A percentile compares a stretch with the other conserved stretches of the same genome.
phyloP scores from a whole-genome alignment of 2,113 vertebrate species.

The Elaphurus davidianus region DNA sequence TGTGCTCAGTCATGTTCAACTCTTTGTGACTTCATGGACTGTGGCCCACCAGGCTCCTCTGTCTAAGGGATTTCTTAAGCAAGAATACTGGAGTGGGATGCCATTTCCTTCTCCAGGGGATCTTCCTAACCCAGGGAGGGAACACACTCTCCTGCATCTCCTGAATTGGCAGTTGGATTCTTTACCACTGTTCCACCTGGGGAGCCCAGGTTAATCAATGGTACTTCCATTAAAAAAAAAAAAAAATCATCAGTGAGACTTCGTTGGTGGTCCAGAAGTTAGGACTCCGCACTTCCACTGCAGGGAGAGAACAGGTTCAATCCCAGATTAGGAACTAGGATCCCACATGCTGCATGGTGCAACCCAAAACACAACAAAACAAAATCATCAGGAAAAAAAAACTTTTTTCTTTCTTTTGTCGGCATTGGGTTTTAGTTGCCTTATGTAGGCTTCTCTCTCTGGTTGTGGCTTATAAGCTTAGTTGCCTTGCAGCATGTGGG shows the following conservation, averaged over 20 bases:
- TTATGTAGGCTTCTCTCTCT: rapidly evolving
- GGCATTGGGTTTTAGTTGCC: neutral
- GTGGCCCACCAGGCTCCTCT: neutral
- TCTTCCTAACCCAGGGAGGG: neutral
- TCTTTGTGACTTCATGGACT: neutral
- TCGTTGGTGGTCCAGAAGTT: neutral
- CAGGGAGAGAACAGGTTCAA: neutral
- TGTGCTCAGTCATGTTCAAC: neutral
- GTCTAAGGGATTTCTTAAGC: neutral
- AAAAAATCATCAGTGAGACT: neutral
- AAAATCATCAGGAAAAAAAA: neutral
- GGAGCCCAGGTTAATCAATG: neutral
- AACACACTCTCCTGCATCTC: neutral
- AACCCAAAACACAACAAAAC: neutral
- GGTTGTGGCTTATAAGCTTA: neutral
- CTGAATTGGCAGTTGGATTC: neutral
- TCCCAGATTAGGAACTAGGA: neutral
- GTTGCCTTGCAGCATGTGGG: neutral
- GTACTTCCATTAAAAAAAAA: neutral
- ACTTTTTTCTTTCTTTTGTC: neutral
- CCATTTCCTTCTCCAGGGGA: neutral
- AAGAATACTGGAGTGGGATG: neutral
- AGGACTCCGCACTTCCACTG: neutral
- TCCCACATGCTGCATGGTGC: neutral
- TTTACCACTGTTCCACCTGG: neutral